Conservation (phyloP, 2,797 vertebrate species). For the Falco peregrinus region DNA sequence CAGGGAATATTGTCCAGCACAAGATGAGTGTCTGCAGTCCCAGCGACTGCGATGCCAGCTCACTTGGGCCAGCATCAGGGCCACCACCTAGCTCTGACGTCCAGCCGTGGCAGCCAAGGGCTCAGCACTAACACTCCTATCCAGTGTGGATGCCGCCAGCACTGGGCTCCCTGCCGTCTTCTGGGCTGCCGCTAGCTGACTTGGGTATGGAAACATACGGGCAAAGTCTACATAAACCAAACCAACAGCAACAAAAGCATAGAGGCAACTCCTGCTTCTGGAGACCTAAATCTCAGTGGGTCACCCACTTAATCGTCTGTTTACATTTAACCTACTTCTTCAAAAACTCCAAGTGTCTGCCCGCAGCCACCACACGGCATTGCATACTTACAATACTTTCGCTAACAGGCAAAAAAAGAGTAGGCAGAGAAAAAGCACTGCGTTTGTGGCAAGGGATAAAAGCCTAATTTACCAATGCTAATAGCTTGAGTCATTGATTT, state of each 20-base stretch:
- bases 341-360: background rate
- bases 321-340: background rate
- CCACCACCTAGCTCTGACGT: background rate
- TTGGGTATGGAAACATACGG: background rate
- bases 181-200: background rate
- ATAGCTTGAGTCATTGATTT: background rate
- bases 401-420: background rate
- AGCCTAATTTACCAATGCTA: background rate
- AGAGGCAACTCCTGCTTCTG: background rate
- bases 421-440: background rate
- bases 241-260: background rate
- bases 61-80: background rate
- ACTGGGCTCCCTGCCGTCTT: background rate
- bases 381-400: background rate
- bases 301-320: background rate
- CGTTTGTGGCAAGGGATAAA: background rate
- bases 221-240: background rate
- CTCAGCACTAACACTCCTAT: background rate
- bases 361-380: background rate
- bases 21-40: background rate
- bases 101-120: fast-evolving
- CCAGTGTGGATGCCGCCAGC: background rate
- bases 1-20: background rate
- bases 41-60: fast-evolving
- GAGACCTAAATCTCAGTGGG: background rate